Base-by-base conservation (phyloP, 2,888 invertebrate genomes). In the Embidobia sp. region DNA sequence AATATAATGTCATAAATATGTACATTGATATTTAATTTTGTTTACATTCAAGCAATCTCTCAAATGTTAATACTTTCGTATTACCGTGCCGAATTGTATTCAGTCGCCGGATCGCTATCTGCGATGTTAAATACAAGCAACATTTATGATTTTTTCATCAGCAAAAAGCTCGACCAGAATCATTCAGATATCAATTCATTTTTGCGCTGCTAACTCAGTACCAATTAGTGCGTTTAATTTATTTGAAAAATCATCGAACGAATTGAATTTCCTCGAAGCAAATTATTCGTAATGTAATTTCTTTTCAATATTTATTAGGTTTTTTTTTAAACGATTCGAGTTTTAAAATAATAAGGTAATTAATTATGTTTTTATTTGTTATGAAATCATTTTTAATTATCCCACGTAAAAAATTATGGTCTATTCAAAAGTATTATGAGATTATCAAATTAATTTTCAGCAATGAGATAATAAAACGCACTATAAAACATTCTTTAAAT, bases 1-100 rank as follows among this genome's bases (percentile, higher is more conserved):
- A 13, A 53, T 64, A 53, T 35, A 27, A 55, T 10, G 35, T 35
- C 18, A 46, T 44, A 53, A 66, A 53, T 66, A 53, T 53, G 27
- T 27, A 55, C 46, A 44, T 44, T 22, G 22, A 46, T 46, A 55
- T 53, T 44, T 66, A 66, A 66, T 66, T 66, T 44, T 53, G 44
- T 66, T 55, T 46, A 35, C 31, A 26, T 55, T n/a, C 35, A 5
- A 0, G n/a, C 18, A 11, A 66, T 66, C 26, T 35, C 44, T 66
- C 44, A 44, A 66, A 33, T 35, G 35, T 53, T 53, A 53, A 44
- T 53, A 44, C 53, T 40, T 13, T 42, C 19, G 42, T 49, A 49
- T 40, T 48, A 49, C 22, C 57, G 42, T 42, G 19, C 33, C 44
- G 44, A 59, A 59, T 59, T 59, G 31, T 46, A 46, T 46, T 33